A percentile compares a stretch with the other conserved stretches of the same genome.
Conservation (phyloP, 2,113 vertebrate genomes). For the Vanacampus margaritifer region DNA sequence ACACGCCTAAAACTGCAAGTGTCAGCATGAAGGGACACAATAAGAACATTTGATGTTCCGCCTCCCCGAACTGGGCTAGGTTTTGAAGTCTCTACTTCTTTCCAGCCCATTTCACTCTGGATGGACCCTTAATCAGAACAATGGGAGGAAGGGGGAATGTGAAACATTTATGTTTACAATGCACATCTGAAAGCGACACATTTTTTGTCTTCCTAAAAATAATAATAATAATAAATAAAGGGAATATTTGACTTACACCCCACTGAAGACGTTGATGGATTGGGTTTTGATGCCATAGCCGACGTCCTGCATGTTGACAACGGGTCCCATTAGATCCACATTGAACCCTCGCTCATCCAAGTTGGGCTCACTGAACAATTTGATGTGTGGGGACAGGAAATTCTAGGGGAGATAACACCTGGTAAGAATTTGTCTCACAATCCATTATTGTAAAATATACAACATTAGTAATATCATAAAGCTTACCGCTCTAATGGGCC, state of each 20-base stretch:
- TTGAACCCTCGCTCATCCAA: conserved; percentile 77
- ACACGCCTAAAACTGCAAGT: conserved; percentile 1
- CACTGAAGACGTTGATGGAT: conserved; percentile 81
- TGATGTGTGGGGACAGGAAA: conserved; percentile 81
- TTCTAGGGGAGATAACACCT: conserved; percentile 64
- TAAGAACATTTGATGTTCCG: neutral
- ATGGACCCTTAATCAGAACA: neutral
- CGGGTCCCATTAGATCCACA: conserved; percentile 80
- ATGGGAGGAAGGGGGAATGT: neutral
- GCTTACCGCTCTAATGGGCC: conserved; percentile 83
- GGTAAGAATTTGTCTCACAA: neutral
- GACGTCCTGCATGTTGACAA: conserved; percentile 81
- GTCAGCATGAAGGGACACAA: neutral
- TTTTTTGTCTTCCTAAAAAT: neutral
- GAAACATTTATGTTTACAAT: neutral
- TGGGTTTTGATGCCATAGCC: conserved; percentile 81
- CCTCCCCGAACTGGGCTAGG: neutral
- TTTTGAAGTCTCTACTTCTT: neutral
- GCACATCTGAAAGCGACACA: too few species aligned
- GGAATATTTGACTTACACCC: conserved; percentile 81
- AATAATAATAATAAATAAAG: too few species aligned
- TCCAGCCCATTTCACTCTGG: neutral
- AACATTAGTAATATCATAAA: neutral
- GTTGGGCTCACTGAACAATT: conserved; percentile 84
- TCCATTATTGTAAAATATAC: neutral